Evolutionary conservation across 2,797 vertebrate genomes (phyloP), one percentile per base, ranked within the genome.

Genomic region (Xenops minutus): DNA sequence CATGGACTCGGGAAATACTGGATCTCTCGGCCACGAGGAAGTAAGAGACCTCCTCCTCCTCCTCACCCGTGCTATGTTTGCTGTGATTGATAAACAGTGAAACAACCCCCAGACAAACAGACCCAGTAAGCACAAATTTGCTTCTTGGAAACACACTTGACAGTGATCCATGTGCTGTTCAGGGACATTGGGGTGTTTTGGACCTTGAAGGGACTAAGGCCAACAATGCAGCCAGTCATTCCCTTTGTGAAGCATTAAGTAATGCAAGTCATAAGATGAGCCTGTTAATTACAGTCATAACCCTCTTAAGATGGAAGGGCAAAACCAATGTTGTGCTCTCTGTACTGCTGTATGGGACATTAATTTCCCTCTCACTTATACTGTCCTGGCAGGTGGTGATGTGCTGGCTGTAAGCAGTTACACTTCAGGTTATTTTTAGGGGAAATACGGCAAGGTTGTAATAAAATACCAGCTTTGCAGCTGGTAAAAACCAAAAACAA

Each of bases 151-250:
- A 37, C 21, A 36, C 58, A 49, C 24, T 44, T 78, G 48, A 30
- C 14, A 58, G 34, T 49, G 48, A 54, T 39, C 13, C 1, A 2
- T 55, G 41, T 41, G n/a, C n/a, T 59, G 15, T 71, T 74, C 24
- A 46, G 48, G 56, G 61, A 51, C 7, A 3, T 5, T 23, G 41
- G 12, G 8, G 1, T 0, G 1, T 34, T 83, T 79, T 48, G 21
- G 22, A 15, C 67, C 22, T 34, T 34, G 39, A 41, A 62, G 11
- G 21, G 9, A 34, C 18, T 62, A 62, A 69, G 18, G 7, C 51
- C 58, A 44, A 5, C 10, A 21, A n/a, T 22, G 26, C 7, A 41
- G 52, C 9, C 44, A 80, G 0, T 20, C 9, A n/a, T 68, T 86
- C 64, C 7, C n/a, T 39, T 61, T 48, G 48, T 62, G 39, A 58